Conservation (phyloP, 2,888 invertebrate species). For the Phymatocera aterrima region DNA sequence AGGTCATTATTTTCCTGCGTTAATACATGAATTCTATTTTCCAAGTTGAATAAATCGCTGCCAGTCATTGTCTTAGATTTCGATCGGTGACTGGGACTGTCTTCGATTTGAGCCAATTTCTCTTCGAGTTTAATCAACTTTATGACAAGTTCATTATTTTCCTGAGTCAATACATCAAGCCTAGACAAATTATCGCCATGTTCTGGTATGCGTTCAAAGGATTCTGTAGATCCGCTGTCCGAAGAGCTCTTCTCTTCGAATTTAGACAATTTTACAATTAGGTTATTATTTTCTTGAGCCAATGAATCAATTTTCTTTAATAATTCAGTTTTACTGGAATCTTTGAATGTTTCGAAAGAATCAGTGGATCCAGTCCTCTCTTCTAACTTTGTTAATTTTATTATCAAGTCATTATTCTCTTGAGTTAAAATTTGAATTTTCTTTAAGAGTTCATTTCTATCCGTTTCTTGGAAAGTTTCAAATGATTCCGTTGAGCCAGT, state of each 20-base stretch:
- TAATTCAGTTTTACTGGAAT: slow-evolving; percentile 64
- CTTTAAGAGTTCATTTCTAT: slow-evolving; percentile 59
- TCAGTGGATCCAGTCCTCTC: slow-evolving; percentile 64
- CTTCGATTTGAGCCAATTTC: slow-evolving; percentile 40
- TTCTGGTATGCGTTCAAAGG: slow-evolving; percentile 70
- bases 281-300: slow-evolving; percentile 65
- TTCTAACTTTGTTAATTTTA: slow-evolving; percentile 59
- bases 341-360: slow-evolving; percentile 67
- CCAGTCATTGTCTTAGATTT: background rate
- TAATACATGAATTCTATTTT: slow-evolving; percentile 52
- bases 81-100: background rate
- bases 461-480: slow-evolving; percentile 62
- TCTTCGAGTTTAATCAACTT: slow-evolving; percentile 65
- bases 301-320: slow-evolving; percentile 66
- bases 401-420: slow-evolving; percentile 59
- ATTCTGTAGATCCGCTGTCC: slow-evolving; percentile 71
- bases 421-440: slow-evolving; percentile 61
- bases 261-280: slow-evolving; percentile 64
- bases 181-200: slow-evolving; percentile 60
- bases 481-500: slow-evolving; percentile 66
- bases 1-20: slow-evolving; percentile 60
- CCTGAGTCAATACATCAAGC: slow-evolving; percentile 64
- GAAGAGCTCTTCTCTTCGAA: slow-evolving; percentile 70
- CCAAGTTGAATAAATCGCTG: slow-evolving; percentile 43
- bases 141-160: slow-evolving; percentile 67